Conservation (phyloP, 2,113 vertebrate species). For the Caranx ignobilis region DNA sequence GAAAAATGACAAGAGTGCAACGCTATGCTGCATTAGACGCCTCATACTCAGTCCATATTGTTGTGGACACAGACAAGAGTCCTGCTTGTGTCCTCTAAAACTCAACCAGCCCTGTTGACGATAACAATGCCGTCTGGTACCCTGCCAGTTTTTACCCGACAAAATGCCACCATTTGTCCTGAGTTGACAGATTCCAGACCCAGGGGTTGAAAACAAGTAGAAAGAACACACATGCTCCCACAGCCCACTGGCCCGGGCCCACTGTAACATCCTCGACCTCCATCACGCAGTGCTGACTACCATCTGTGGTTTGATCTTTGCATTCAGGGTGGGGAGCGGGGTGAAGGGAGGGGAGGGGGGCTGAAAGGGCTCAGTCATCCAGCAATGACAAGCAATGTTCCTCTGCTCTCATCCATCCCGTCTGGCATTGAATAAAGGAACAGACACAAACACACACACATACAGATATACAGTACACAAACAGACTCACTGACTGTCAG, state of each 20-base stretch:
- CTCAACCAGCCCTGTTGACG: constrained; percentile 57
- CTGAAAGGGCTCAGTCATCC: constrained; percentile 75
- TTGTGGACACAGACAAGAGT: constrained; percentile 36
- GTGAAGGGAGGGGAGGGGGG: background rate
- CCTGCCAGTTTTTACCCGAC: constrained; percentile 46
- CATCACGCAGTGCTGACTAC: constrained; percentile 48
- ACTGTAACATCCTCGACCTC: constrained; percentile 58
- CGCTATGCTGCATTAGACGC: background rate
- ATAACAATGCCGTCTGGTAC: constrained; percentile 64
- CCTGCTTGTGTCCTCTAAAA: constrained; percentile 70
- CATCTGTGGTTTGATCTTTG: constrained; percentile 70
- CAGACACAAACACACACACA: background rate
- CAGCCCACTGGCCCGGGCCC: constrained; percentile 36
- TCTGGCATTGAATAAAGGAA: constrained; percentile 37
- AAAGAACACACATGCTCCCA: constrained; percentile 6
- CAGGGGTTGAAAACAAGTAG: constrained; percentile 47
- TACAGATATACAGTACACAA: constrained; percentile 1
- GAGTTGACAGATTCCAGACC: constrained; percentile 73
- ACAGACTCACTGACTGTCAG: constrained; percentile 36
- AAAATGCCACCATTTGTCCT: constrained; percentile 73
- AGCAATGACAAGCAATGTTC: constrained; percentile 68
- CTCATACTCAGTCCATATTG: constrained; percentile 17
- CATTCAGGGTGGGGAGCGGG: constrained; percentile 11
- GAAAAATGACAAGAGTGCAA: constrained; percentile 9
- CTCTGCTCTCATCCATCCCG: constrained; percentile 50